Percentiles rank a stretch among this genome's conserved stretches.
Evolutionary conservation across 2,888 invertebrate genomes (phyloP).

Genomic region (Trichogramma dendrolimi): DNA sequence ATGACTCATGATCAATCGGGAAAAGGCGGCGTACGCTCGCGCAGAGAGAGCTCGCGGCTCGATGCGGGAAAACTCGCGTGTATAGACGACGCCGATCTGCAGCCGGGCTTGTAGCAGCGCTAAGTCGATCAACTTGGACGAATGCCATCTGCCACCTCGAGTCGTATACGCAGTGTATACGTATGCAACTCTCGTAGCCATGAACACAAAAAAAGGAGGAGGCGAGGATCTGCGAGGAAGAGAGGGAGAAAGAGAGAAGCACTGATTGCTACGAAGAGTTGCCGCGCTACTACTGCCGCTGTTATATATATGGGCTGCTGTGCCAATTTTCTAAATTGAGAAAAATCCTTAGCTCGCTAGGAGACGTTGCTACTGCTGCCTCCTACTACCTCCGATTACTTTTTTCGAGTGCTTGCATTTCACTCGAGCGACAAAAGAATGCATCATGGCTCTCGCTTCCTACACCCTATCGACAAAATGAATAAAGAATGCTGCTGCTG

Average conservation of each 20-base stretch:
- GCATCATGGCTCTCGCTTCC: too few relatives aligned
- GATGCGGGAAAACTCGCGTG: constrained; percentile 6
- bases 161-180: background rate
- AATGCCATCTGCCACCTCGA: constrained; percentile 19
- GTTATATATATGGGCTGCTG: constrained; percentile 8
- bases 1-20: too few relatives aligned
- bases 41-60: constrained; percentile 14
- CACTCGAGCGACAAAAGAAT: background rate
- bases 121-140: constrained; percentile 29
- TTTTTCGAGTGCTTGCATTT: constrained; percentile 11
- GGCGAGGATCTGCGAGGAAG: too few relatives aligned
- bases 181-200: too few relatives aligned
- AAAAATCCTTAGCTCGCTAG: constrained; percentile 19
- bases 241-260: background rate
- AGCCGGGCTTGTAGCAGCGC: background rate
- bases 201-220: too few relatives aligned
- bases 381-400: constrained; percentile 6
- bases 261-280: constrained; percentile 19
- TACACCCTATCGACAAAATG: too few relatives aligned
- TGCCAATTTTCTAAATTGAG: constrained; percentile 29
- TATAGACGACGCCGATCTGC: background rate
- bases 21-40: constrained; percentile 20
- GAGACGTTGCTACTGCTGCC: background rate
- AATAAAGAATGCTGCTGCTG: background rate
- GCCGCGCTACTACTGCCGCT: too few relatives aligned